Base-by-base conservation (phyloP, 2,888 invertebrate genomes). In the Coremacera marginata region DNA sequence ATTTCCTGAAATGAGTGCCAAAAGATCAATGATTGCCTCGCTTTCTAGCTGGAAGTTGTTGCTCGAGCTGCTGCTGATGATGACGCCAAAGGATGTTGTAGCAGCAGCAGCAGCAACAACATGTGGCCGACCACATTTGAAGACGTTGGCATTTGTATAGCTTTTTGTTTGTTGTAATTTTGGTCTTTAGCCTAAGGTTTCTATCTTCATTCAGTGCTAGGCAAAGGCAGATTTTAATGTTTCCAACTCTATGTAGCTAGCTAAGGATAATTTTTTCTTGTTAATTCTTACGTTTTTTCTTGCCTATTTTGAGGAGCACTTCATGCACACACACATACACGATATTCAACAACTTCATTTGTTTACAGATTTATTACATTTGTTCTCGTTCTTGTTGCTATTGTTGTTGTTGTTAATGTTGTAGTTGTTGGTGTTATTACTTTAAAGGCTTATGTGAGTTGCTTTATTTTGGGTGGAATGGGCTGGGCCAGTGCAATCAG, bases 361-460 rank as follows among this genome's bases (percentile, higher is more conserved):
- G 65, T 74, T 74, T 65, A 67, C 55, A 74, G 74, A 74, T 74
- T 74, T 74, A 74, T 74, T 74, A 65, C 73, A 5, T 60, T 60
- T 27, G 22, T 16, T 25, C 25, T 27, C 11, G 25, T 37, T 44
- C 44, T 65, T 65, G 37, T 25, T 57, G 22, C 27, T 27, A 27
- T n/a, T 60, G 55, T 31, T 60, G 34, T 44, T 37, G 34, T 22
- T 7, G 34, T 19, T 16, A 19, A n/a, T n/a, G n/a, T n/a, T n/a
- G n/a, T n/a, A n/a, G n/a, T n/a, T n/a, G n/a, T n/a, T n/a, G n/a
- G n/a, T n/a, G n/a, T n/a, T n/a, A n/a, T n/a, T n/a, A 8, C 9
- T 37, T 8, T 37, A 37, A 19, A 34, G 16, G 65, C 9, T 22
- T 2, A 11, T 44, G 14, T 44, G 63, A 5, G 65, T 37, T 65